phyloP scores from a whole-genome alignment of 2,113 vertebrate species.

The Sminthopsis crassicaudata region DNA sequence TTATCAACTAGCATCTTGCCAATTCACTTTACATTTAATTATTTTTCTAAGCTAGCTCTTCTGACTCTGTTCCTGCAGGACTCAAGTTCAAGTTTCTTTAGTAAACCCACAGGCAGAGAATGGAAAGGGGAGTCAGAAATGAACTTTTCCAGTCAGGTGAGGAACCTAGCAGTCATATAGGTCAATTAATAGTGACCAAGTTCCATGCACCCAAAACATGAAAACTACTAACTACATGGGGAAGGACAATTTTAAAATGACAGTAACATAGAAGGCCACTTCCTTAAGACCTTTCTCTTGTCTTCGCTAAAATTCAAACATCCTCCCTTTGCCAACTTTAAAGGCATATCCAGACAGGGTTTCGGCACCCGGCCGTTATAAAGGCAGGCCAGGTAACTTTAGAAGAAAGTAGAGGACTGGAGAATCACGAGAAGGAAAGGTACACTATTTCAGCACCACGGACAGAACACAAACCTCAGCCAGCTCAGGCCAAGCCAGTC shows the following conservation, averaged over 20 bases:
- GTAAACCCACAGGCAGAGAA: neutral
- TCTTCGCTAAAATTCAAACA: neutral
- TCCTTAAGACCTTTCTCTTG: neutral
- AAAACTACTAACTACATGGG: neutral
- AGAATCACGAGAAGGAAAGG: neutral
- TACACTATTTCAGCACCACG: conserved; percentile 67
- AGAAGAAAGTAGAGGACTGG: neutral
- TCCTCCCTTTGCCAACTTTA: neutral
- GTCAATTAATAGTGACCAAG: neutral
- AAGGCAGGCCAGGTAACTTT: conserved; percentile 13
- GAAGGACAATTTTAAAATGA: neutral
- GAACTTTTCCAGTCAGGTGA: neutral
- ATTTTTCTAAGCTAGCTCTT: neutral
- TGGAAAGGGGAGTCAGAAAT: fast-evolving
- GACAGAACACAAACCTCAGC: conserved; percentile 54
- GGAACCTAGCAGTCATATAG: neutral
- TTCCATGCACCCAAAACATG: neutral
- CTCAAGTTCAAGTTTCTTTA: neutral
- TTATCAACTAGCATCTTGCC: conserved; percentile 29
- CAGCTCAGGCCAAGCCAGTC: fast-evolving
- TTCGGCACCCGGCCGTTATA: neutral
- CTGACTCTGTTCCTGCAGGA: neutral
- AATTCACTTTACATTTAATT: neutral
- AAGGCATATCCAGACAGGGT: neutral
- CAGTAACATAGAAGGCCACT: neutral